Evolutionary conservation across 2,797 vertebrate genomes (phyloP).

Genomic region (Halcyon leucocephala): DNA sequence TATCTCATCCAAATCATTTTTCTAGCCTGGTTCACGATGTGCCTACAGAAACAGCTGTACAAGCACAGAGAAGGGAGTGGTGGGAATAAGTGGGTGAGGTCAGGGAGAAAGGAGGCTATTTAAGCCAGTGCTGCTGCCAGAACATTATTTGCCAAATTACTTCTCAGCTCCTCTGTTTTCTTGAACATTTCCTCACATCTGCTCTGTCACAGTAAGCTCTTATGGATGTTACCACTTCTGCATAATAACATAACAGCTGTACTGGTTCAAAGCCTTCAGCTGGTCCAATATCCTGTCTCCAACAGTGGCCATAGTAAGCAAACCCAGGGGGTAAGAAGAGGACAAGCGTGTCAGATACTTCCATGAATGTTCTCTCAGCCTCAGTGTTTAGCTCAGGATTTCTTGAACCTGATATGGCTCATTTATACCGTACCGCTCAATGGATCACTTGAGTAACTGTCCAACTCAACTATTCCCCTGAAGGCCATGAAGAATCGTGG

Average conservation of each 20-base stretch:
- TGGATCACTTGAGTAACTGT: not conserved
- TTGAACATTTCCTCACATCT: slow-evolving; percentile 49
- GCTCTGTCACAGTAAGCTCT: slow-evolving; percentile 34
- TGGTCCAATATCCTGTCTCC: slow-evolving; percentile 28
- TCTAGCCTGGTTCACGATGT: not conserved
- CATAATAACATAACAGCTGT: slow-evolving; percentile 23
- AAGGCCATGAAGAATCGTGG: not conserved
- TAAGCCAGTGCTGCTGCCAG: slow-evolving; percentile 28
- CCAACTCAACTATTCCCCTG: not conserved
- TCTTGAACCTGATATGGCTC: not conserved
- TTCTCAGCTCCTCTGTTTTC: slow-evolving; percentile 50
- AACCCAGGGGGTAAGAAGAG: not conserved
- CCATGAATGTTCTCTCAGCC: not conserved
- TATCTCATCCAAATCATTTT: slow-evolving; percentile 1
- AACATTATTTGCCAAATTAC: slow-evolving; percentile 34
- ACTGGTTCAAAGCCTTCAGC: slow-evolving; percentile 10
- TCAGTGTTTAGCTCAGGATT: not conserved
- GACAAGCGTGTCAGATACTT: not conserved
- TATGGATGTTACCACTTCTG: not conserved
- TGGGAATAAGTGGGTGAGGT: slow-evolving; percentile 57
- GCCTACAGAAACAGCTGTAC: slow-evolving; percentile 40
- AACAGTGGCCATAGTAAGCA: not conserved
- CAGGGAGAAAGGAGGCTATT: slow-evolving; percentile 30
- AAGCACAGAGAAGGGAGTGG: slow-evolving; percentile 55
- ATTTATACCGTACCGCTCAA: not conserved